Evolutionary conservation across 1,140 invertebrate species (phyloP).

Genomic region (Thrips palmi): DNA sequence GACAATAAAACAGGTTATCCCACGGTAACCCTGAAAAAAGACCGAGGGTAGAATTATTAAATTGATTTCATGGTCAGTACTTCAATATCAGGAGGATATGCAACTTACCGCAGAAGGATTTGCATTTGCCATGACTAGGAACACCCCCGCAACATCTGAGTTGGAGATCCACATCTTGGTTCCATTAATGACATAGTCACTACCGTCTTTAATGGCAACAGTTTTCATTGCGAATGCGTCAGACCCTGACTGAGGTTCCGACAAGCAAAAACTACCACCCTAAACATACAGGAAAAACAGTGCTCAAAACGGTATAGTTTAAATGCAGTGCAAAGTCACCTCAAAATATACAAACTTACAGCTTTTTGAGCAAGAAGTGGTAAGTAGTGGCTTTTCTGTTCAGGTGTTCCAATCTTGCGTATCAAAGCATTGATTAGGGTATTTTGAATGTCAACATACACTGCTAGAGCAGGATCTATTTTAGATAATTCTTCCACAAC

Average conservation of each 20-base stretch:
- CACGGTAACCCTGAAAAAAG: constrained; percentile 18
- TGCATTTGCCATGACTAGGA: constrained; percentile 33
- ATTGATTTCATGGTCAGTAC: too few relatives aligned
- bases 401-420: constrained; percentile 32
- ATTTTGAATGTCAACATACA: constrained; percentile 37
- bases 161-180: constrained; percentile 35
- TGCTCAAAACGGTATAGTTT: neutral
- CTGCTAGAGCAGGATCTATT: constrained; percentile 35
- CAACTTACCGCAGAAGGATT: constrained; percentile 19
- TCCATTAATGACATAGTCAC: constrained; percentile 27
- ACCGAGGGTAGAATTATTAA: too few relatives aligned
- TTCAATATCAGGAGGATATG: neutral
- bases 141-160: constrained; percentile 31
- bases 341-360: neutral
- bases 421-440: constrained; percentile 37
- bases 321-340: too few relatives aligned
- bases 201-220: constrained; percentile 27
- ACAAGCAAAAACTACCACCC: constrained; percentile 39
- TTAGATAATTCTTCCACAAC: constrained; percentile 42
- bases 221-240: constrained; percentile 31
- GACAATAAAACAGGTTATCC: constrained; percentile 54
- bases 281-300: constrained; percentile 16
- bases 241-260: constrained; percentile 31
- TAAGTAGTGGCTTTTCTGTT: constrained; percentile 31
- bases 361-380: constrained; percentile 26